phyloP scores from a whole-genome alignment of 2,797 vertebrate species.

The Agapornis canus region DNA sequence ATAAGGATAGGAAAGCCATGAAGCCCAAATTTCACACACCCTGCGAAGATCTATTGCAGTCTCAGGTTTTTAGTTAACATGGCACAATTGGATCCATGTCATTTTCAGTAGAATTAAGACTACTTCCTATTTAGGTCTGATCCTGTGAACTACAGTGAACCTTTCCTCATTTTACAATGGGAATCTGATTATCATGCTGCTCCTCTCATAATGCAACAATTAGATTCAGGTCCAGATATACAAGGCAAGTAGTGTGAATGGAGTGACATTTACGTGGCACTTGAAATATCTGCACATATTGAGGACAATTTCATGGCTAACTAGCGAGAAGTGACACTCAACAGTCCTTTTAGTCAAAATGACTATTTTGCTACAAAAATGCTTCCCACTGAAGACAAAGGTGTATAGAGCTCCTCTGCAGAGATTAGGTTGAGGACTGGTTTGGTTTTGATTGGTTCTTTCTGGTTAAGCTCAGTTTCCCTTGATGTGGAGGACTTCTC shows the following conservation, averaged over 20 bases:
- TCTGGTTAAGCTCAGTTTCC: neutral
- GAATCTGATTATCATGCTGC: neutral
- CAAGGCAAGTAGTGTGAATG: neutral
- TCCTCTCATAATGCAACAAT: neutral
- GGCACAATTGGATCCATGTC: neutral
- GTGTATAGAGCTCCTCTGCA: neutral
- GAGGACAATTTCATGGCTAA: neutral
- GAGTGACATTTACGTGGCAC: neutral
- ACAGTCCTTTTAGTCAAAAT: neutral
- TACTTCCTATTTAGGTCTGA: neutral
- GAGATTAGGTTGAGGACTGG: neutral
- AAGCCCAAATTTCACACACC: neutral
- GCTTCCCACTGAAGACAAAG: neutral
- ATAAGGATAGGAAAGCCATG: neutral
- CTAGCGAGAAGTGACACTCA: neutral
- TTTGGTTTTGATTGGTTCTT: neutral
- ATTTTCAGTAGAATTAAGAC: neutral
- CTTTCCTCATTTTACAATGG: neutral
- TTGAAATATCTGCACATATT: constrained; percentile 18
- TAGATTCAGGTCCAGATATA: neutral
- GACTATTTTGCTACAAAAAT: neutral
- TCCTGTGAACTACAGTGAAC: neutral
- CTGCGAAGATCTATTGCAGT: neutral
- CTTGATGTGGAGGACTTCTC: neutral
- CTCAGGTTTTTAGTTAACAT: neutral